These are phyloP conservation scores for Hydrolagus affinis DNA, from an alignment of 2,113 vertebrate species.

Conservation along the genomic window DNA sequence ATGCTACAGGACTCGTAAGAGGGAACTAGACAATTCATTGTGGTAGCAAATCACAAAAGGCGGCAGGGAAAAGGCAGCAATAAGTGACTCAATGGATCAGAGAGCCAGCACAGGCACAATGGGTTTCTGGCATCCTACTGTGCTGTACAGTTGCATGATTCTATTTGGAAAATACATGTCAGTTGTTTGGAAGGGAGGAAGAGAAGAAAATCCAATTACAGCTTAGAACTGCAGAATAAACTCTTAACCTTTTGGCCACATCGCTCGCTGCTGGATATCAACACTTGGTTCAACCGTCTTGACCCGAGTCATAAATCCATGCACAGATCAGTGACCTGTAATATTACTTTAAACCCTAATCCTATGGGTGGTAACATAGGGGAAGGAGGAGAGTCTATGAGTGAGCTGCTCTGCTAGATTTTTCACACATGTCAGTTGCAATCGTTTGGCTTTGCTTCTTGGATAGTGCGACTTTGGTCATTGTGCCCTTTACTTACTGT, in stretches of 20 bases:
- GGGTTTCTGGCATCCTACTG: too few species aligned
- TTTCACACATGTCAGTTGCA: neutral
- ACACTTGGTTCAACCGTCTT: neutral
- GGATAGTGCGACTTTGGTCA: neutral
- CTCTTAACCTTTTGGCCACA: neutral
- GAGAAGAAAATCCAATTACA: neutral
- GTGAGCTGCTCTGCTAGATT: neutral
- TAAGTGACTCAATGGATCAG: too few species aligned
- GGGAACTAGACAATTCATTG: too few species aligned
- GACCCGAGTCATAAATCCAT: neutral
- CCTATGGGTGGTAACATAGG: neutral
- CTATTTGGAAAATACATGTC: too few species aligned
- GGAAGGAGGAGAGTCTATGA: neutral
- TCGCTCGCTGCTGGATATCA: neutral
- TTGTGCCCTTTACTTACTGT: neutral
- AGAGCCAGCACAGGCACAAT: too few species aligned
- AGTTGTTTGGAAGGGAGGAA: too few species aligned
- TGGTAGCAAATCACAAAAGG: too few species aligned
- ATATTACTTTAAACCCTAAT: constrained; percentile 4
- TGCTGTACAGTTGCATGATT: too few species aligned
- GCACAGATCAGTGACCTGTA: constrained; percentile 6
- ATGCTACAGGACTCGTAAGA: too few species aligned
- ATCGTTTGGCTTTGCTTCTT: neutral
- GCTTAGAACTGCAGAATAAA: neutral
- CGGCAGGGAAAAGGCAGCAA: too few species aligned